phyloP scores from a whole-genome alignment of 2,797 vertebrate species.

The Sebastes ruberrimus region DNA sequence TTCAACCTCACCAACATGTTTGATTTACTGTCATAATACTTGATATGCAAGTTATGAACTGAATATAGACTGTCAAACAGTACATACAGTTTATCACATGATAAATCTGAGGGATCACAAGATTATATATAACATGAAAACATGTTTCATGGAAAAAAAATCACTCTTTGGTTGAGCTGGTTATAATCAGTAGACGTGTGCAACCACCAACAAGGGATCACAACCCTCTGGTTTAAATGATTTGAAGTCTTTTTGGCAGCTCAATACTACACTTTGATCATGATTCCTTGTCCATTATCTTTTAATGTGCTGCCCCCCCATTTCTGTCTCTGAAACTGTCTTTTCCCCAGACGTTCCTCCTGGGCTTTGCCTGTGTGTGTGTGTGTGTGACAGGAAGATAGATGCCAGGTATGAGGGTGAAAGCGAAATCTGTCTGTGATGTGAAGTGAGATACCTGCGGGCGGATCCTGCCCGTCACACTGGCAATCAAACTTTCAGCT shows the following conservation, averaged over 20 bases:
- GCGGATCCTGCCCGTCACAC: constrained; percentile 37
- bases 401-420: constrained; percentile 14
- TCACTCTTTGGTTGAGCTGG: neutral
- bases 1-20: neutral
- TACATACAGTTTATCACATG: too few relatives aligned
- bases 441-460: constrained; percentile 47
- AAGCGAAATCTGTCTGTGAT: constrained; percentile 36
- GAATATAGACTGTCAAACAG: too few relatives aligned
- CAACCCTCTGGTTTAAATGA: too few relatives aligned
- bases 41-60: neutral
- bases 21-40: neutral
- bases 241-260: neutral
- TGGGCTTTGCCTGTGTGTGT: neutral
- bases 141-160: neutral
- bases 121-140: neutral
- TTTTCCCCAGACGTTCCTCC: constrained; percentile 9
- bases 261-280: neutral
- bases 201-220: neutral
- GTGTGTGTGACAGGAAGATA: constrained; percentile 1
- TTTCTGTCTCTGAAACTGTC: neutral
- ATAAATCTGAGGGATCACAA: neutral
- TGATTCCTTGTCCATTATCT: neutral
- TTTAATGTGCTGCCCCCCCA: neutral
- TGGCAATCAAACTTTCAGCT: constrained; percentile 27
- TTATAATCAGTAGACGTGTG: neutral